Conservation (phyloP, 2,888 invertebrate genomes). For the Adelognathus sp. region DNA sequence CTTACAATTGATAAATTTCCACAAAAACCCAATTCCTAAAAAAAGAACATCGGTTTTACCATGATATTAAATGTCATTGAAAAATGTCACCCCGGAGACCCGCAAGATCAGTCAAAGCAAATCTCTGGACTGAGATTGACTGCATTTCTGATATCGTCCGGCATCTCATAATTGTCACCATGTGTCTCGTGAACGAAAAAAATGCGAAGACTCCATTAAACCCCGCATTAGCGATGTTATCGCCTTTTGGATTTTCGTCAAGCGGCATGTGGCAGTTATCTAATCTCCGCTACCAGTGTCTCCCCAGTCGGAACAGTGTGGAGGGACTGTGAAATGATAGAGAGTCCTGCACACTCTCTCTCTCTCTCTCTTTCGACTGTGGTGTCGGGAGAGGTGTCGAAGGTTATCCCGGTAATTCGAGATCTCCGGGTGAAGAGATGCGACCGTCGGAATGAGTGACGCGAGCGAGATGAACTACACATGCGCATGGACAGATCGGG, state of each 20-base stretch:
- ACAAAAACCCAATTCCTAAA: no score
- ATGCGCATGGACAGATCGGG: no score
- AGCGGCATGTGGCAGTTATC: conserved; percentile 59
- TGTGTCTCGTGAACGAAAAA: background rate
- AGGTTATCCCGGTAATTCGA: conserved; percentile 36
- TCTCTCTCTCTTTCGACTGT: no score
- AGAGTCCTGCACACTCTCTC: background rate
- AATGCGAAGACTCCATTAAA: conserved; percentile 49
- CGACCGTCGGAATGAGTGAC: conserved; percentile 12
- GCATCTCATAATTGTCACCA: conserved; percentile 12
- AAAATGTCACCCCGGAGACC: background rate
- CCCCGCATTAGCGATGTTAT: conserved; percentile 48
- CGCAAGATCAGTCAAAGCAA: background rate
- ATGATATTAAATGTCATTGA: background rate
- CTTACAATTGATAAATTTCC: no score
- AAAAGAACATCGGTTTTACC: background rate
- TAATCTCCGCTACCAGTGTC: conserved; percentile 50
- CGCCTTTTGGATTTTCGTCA: conserved; percentile 42
- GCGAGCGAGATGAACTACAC: background rate
- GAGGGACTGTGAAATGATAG: conserved; percentile 19
- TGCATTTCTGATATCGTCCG: background rate
- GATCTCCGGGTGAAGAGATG: conserved; percentile 3
- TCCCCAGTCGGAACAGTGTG: background rate
- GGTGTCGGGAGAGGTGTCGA: conserved; percentile 12
- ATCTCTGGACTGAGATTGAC: conserved; percentile 14